phyloP scores from a whole-genome alignment of 2,888 invertebrate species.

The Dicranocentrus wangi region DNA sequence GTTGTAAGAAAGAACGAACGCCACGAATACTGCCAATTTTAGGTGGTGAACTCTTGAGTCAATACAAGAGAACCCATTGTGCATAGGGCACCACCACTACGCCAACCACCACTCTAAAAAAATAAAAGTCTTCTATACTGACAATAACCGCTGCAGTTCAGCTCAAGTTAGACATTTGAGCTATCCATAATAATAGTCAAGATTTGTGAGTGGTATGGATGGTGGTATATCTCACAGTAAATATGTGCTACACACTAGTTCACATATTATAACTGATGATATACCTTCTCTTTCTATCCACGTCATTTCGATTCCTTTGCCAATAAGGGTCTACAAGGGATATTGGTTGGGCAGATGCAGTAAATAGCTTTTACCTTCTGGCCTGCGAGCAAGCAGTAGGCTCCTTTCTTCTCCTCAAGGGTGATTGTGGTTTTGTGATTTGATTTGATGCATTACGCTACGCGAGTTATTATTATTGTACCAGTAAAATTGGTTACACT shows the following conservation, averaged over 20 bases:
- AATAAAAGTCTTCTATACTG: no score
- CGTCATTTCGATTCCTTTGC: neutral
- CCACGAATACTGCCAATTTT: conserved; percentile 27
- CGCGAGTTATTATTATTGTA: neutral
- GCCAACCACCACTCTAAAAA: neutral
- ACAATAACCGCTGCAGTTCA: neutral
- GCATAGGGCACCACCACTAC: neutral
- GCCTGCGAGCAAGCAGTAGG: neutral
- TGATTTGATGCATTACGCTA: conserved; percentile 5
- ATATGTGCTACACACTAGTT: no score
- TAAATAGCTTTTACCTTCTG: no score
- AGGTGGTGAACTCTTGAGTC: conserved; percentile 17
- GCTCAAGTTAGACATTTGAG: neutral
- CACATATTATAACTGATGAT: no score
- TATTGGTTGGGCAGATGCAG: neutral
- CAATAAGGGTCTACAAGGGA: neutral
- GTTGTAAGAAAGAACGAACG: conserved; percentile 13
- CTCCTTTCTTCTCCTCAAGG: conserved; percentile 15
- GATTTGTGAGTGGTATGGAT: neutral
- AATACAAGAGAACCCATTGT: neutral
- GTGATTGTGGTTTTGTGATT: conserved; percentile 49
- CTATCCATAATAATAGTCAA: conserved; percentile 10
- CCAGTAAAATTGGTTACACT: neutral
- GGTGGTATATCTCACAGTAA: no score
- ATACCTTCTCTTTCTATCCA: neutral